phyloP scores from a whole-genome alignment of 2,888 invertebrate genomes.

The Acleris sparsana region DNA sequence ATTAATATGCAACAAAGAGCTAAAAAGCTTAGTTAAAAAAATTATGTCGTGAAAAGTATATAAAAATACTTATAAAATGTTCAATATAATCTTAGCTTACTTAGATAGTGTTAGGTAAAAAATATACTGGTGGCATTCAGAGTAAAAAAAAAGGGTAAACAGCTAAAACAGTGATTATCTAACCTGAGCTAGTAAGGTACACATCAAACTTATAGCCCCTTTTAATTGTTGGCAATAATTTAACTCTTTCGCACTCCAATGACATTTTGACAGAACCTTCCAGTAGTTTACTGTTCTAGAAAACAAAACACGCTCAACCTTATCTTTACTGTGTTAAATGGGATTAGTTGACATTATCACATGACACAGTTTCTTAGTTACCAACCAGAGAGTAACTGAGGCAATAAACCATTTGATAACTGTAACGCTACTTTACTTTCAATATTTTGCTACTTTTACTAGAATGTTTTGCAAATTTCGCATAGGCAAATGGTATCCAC shows the following conservation, averaged over 20 bases:
- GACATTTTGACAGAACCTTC: constrained; percentile 89
- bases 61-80: constrained; percentile 1
- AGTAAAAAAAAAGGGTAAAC: constrained; percentile 41
- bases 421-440: neutral
- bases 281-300: constrained; percentile 88
- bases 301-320: constrained; percentile 56
- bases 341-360: constrained; percentile 28
- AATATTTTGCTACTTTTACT: too few relatives aligned
- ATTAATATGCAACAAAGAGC: constrained; percentile 4
- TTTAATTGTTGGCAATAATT: constrained; percentile 92
- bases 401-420: neutral
- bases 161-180: constrained; percentile 55
- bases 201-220: constrained; percentile 92
- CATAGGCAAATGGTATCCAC: too few relatives aligned
- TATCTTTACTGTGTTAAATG: constrained; percentile 27
- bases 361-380: constrained; percentile 19
- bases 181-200: constrained; percentile 95
- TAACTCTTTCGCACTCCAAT: constrained; percentile 89
- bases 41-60: neutral
- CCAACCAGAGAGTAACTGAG: neutral
- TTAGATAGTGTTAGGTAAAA: constrained; percentile 14
- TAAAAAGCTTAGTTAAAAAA: neutral
- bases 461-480: too few relatives aligned
- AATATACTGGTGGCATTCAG: constrained; percentile 40
- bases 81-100: neutral